phyloP scores from a whole-genome alignment of 1,140 invertebrate species.

The Drosophila nasuta region DNA sequence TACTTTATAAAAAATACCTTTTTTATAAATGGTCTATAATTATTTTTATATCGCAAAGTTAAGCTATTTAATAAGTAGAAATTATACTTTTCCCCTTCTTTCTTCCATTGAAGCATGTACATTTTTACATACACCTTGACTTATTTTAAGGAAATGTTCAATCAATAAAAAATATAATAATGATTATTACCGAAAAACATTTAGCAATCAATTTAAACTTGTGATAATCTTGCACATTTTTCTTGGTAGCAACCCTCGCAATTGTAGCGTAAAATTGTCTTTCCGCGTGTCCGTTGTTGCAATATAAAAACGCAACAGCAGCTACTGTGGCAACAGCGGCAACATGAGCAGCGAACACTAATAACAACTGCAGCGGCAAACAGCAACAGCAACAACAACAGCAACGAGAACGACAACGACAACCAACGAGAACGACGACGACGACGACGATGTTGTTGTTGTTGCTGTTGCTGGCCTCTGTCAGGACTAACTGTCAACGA shows the following conservation, averaged over 20 bases:
- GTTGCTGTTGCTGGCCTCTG: conserved; percentile 58
- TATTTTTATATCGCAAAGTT: no score
- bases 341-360: conserved; percentile 62
- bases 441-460: conserved; percentile 39
- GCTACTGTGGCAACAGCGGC: conserved; percentile 38
- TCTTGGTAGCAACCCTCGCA: conserved; percentile 23
- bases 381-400: conserved; percentile 59
- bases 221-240: not conserved
- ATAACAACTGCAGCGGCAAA: conserved; percentile 65
- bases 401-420: conserved; percentile 49
- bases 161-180: no score
- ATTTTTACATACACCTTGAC: no score
- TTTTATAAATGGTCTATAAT: no score
- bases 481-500: conserved; percentile 82
- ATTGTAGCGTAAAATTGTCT: conserved; percentile 67
- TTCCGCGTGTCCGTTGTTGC: conserved; percentile 62
- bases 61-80: no score
- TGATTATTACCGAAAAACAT: no score
- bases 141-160: no score
- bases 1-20: no score
- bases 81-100: no score
- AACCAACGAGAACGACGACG: conserved; percentile 51
- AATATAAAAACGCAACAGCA: conserved; percentile 68
- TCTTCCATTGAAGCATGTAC: no score
- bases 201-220: no score